A percentile compares a stretch with the other conserved stretches of the same genome.
Evolutionary conservation across 1,140 invertebrate species (phyloP).

Genomic region (Drosophila tristis): DNA sequence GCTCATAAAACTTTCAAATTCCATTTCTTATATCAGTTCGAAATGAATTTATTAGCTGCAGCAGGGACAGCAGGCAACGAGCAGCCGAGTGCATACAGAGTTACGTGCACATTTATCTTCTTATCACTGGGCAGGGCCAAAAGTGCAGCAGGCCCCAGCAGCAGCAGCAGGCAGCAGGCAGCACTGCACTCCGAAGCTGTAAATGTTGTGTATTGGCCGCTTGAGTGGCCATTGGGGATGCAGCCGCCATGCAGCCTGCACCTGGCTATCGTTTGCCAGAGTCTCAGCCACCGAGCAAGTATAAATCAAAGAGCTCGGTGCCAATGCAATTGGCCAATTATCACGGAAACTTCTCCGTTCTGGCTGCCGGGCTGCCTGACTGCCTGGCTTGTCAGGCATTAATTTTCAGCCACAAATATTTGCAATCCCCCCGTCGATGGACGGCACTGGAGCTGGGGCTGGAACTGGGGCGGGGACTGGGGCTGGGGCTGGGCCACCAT

Average conservation of each 20-base stretch:
- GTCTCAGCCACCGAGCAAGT: conserved; percentile 27
- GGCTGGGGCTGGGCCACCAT: conserved; percentile 14
- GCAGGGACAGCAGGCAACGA: not conserved
- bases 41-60: conserved; percentile 44
- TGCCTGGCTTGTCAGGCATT: conserved; percentile 40
- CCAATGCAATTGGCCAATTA: conserved; percentile 41
- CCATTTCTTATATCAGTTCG: conserved; percentile 44
- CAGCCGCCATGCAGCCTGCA: conserved; percentile 24
- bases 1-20: conserved; percentile 69
- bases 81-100: too few species aligned
- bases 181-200: conserved; percentile 13
- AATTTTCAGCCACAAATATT: conserved; percentile 56
- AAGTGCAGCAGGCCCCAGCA: conserved; percentile 32
- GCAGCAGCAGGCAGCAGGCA: too few species aligned
- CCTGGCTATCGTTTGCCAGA: conserved; percentile 29
- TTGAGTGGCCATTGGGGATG: conserved; percentile 50
- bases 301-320: conserved; percentile 45
- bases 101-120: conserved; percentile 48
- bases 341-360: conserved; percentile 44
- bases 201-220: conserved; percentile 49
- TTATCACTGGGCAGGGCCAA: conserved; percentile 43
- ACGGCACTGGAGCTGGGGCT: not conserved
- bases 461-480: conserved; percentile 3
- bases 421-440: conserved; percentile 18
- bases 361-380: conserved; percentile 14